These are phyloP conservation scores for Falco biarmicus DNA, from an alignment of 2,797 vertebrate genomes.

Conservation along the genomic window DNA sequence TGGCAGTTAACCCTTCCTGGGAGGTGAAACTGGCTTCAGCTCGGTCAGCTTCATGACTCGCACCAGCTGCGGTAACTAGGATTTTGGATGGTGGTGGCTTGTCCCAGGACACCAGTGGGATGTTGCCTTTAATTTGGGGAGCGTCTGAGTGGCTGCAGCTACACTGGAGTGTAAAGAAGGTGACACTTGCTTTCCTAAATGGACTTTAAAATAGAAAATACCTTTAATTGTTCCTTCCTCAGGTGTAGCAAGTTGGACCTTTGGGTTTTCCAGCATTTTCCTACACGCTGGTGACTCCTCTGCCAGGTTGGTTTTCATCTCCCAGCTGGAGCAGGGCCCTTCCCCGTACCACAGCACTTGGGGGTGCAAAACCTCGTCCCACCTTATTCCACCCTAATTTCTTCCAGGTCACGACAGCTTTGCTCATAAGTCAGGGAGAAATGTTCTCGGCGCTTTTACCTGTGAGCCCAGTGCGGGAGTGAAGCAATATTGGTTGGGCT, in stretches of 20 bases:
- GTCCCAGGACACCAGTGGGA: background rate
- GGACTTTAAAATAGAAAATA: background rate
- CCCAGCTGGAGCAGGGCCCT: background rate
- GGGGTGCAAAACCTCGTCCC: background rate
- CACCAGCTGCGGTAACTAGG: background rate
- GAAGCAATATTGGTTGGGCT: background rate
- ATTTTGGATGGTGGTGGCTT: background rate
- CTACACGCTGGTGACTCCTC: accelerated
- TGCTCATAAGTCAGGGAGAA: slow-evolving; percentile 28
- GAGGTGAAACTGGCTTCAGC: background rate
- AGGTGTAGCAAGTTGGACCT: background rate
- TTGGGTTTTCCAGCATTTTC: background rate
- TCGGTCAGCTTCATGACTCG: accelerated
- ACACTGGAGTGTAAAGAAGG: background rate
- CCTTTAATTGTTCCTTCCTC: background rate
- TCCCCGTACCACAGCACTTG: background rate
- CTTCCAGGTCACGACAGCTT: background rate
- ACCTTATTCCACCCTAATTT: background rate
- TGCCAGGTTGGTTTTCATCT: background rate
- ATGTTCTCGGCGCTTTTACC: background rate
- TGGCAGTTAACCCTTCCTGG: background rate
- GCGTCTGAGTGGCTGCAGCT: background rate
- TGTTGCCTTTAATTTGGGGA: background rate
- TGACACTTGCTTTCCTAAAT: background rate
- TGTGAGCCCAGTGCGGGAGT: accelerated